A percentile compares a stretch with the other conserved stretches of the same genome.
Conservation (phyloP, 2,113 vertebrate genomes). For the Tringa solitaria region DNA sequence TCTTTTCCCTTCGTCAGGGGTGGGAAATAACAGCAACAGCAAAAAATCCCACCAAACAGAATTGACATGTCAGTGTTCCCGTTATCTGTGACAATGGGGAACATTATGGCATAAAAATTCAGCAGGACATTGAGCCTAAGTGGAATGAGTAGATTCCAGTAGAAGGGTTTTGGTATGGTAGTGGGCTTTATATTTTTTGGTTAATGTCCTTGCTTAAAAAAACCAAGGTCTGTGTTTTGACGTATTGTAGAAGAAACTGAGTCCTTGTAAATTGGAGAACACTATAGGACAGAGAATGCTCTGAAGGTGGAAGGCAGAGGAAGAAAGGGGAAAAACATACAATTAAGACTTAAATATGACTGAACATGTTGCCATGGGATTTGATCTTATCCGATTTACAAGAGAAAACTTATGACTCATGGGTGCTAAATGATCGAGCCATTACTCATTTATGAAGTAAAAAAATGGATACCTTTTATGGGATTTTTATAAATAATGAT, state of each 20-base stretch:
- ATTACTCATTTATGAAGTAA: conserved; percentile 58
- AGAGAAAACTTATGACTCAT: conserved; percentile 70
- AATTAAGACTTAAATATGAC: conserved; percentile 48
- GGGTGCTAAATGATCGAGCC: conserved; percentile 60
- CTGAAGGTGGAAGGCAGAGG: not conserved
- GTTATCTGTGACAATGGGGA: not conserved
- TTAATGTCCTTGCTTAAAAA: not conserved
- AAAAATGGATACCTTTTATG: conserved; percentile 61
- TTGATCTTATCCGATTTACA: conserved; percentile 66
- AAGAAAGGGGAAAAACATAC: not conserved
- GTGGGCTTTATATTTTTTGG: not conserved
- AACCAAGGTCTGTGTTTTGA: not conserved
- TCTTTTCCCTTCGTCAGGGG: not conserved
- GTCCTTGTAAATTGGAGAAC: not conserved
- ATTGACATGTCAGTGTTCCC: not conserved
- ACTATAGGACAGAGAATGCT: not conserved
- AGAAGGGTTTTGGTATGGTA: not conserved
- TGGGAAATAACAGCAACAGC: not conserved
- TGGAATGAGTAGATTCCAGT: not conserved
- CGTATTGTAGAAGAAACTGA: not conserved
- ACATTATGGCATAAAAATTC: not conserved
- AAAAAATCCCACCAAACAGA: not conserved
- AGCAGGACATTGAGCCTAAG: not conserved
- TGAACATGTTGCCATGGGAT: conserved; percentile 44
- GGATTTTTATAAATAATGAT: conserved; percentile 60